Base-by-base conservation (phyloP, 2,797 vertebrate genomes). In the Ctenochaetus hawaiiensis region DNA sequence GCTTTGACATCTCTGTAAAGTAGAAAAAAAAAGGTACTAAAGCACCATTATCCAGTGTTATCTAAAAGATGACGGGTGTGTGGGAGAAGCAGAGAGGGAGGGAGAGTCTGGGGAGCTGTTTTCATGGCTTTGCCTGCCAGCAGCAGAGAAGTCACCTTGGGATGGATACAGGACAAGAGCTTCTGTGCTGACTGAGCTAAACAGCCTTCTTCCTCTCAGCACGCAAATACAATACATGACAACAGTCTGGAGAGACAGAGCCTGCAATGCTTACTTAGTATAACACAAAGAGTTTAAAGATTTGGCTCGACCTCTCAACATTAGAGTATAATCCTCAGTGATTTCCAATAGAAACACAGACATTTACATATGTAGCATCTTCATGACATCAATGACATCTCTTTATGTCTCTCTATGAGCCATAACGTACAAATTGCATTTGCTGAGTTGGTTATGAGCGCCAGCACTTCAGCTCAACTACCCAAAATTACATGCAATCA, bases 71-170 rank as follows among this genome's bases (percentile, higher is more conserved):
- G 75, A 72, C 63, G 70, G 22, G 41, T 74, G 59, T 76, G 88
- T 88, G 81, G 81, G 81, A 77, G 83, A 63, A 61, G 72, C 60
- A 48, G 34, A 67, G 62, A 79, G 52, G 74, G 63, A n/a, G 58
- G 58, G 67, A 22, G 69, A 48, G 73, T 75, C 62, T 23, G 23
- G 58, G 72, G 62, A 86, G 76, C 49, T 76, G 75, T 71, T 84
- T 77, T 81, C 65, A 56, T 51, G 48, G 76, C 82, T 89, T 65
- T 86, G 87, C 87, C 88, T 91, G 87, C 87, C 89, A 90, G 83
- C 89, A 93, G 89, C 85, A 88, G 74, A 83, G 80, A 76, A 90
- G 91, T 93, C 89, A 93, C 91, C 92, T 93, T 94, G 93, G 89
- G 83, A 86, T 61, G 43, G 77, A 92, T 60, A 51, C 77, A 71